These are phyloP conservation scores for Malurus splendens DNA, from an alignment of 2,797 vertebrate species.

Conservation along the genomic window DNA sequence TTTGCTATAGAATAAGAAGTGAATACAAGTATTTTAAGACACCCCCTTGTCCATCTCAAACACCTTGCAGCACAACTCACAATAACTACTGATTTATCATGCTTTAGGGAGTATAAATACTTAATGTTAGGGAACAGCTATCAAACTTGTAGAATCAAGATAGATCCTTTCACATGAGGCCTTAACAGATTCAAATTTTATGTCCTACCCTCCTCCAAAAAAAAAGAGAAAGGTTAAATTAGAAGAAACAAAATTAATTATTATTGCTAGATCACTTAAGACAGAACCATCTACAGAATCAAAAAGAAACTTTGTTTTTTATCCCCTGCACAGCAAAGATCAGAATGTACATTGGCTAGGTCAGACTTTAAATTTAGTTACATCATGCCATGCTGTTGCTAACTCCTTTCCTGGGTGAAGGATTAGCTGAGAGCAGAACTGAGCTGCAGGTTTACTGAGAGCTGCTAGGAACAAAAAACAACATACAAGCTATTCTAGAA, in stretches of 20 bases:
- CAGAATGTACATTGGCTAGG: not conserved
- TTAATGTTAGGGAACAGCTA: not conserved
- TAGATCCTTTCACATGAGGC: not conserved
- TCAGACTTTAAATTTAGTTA: slow-evolving; percentile 51
- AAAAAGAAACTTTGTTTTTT: not conserved
- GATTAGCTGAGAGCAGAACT: slow-evolving; percentile 18
- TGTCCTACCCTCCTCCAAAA: fast-evolving
- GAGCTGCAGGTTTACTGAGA: not conserved
- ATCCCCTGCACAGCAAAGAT: not conserved
- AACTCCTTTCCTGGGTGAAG: not conserved
- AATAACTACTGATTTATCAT: not conserved
- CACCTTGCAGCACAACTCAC: not conserved
- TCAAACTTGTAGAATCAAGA: not conserved
- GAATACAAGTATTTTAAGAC: not conserved
- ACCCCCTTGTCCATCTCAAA: fast-evolving
- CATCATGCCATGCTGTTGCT: not conserved
- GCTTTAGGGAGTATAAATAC: not conserved
- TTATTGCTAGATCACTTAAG: not conserved
- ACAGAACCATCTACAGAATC: not conserved
- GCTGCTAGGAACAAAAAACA: not conserved
- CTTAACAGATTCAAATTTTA: not conserved
- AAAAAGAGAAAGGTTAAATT: not conserved
- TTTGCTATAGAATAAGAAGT: not conserved
- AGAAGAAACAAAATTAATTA: not conserved
- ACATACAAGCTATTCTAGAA: not conserved